Evolutionary conservation across 2,797 vertebrate genomes (phyloP), one percentile per base, ranked within the genome.

Genomic region (Aeoliscus strigatus): DNA sequence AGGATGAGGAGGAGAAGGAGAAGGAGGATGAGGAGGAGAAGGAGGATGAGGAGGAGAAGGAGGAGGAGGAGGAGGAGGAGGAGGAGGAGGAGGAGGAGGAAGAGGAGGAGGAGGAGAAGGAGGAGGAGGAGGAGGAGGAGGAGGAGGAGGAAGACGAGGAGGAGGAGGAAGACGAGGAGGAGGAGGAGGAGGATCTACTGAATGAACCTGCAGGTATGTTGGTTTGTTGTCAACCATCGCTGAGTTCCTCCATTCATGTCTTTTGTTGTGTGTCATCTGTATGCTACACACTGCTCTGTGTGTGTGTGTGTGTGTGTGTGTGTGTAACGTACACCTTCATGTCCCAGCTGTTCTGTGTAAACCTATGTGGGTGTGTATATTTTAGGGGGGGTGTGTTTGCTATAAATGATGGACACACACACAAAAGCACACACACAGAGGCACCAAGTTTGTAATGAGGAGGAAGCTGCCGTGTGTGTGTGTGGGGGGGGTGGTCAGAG

Each of bases 141-240:
- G n/a, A n/a, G n/a, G n/a, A n/a, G n/a, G n/a, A n/a, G n/a, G n/a
- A n/a, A n/a, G n/a, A n/a, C n/a, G n/a, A n/a, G n/a, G n/a, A n/a
- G n/a, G n/a, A n/a, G n/a, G n/a, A n/a, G n/a, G n/a, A n/a, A n/a
- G n/a, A n/a, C n/a, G n/a, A n/a, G n/a, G n/a, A n/a, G n/a, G n/a
- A n/a, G n/a, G n/a, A n/a, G n/a, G n/a, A n/a, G n/a, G 50, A 51
- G 75, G 75, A 31, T 61, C 57, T 55, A 64, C 9, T 66, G 64
- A 75, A 71, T 67, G 66, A 66, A 75, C 67, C 65, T 67, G 62
- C 81, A 88, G 88, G 87, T 88, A 81, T 49, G 83, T 85, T 84
- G 65, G 42, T 67, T 73, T 59, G 42, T 75, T 72, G 41, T 64
- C 58, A 62, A 76, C 55, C 64, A 40, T 80, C 64, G 48, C 44